Base-by-base conservation (phyloP, 2,797 vertebrate species). In the Hybognathus amarus region DNA sequence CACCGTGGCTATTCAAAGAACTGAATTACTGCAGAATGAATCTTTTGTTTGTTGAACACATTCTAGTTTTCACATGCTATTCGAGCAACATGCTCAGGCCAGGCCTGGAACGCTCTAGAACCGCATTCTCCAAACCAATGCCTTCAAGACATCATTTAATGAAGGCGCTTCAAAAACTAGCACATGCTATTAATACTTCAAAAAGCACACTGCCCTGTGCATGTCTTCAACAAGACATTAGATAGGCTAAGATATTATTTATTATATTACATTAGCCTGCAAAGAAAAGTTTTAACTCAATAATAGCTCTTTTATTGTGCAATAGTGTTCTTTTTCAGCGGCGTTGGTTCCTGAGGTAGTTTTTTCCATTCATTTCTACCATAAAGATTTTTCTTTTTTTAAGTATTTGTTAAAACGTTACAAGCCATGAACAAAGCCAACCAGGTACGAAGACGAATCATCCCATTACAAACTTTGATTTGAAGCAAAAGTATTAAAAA, bases 1-100 rank as follows among this genome's bases (percentile, higher is more conserved):
- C 83, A 84, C 45, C 20, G 0, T 54, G 36, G 75, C 83, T 80
- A 76, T 86, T 86, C 71, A 85, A 79, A 78, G 59, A 84, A 78
- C 59, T 61, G 66, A 82, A 69, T 87, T 74, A 85, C 77, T 83
- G 83, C 77, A 84, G 80, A 88, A 88, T 71, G 71, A 78, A 52
- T 81, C 67, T 75, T 84, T 87, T 89, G 86, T 88, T 87, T 77
- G 83, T 50, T 69, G 45, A 67, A 76, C 52, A 76, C 27, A 42
- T 75, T 56, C 61, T 78, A 64, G 64, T 79, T 85, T 86, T 77
- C 74, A 83, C 30, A 68, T 73, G 67, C 63, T 75, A 80, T 66
- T 77, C 56, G 47, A 69, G 42, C 22, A 30, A 82, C 33, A 64
- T 38, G 18, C 67, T n/a, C 59, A 50, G 8, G 45, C 73, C 17